Conservation (phyloP, 2,113 vertebrate species). For the Xiphorhynchus elegans region DNA sequence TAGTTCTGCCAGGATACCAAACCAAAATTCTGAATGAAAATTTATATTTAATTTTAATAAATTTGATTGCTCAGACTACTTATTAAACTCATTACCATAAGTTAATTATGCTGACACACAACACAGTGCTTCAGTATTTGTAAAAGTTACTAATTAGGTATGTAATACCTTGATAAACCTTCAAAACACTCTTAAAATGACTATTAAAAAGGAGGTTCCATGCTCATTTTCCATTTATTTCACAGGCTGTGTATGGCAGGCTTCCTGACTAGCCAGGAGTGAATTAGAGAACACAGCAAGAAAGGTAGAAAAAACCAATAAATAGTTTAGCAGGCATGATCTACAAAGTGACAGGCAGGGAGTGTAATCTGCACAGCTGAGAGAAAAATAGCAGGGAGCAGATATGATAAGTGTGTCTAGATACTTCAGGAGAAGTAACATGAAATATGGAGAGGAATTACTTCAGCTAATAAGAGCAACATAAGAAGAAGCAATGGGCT, state of each 20-base stretch:
- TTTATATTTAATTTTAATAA: conserved; percentile 24
- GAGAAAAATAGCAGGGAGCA: background rate
- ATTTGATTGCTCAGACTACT: conserved; percentile 11
- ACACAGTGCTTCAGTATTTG: background rate
- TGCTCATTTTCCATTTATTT: background rate
- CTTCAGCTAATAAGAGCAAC: background rate
- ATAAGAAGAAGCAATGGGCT: background rate
- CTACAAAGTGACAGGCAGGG: background rate
- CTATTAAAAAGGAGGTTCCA: background rate
- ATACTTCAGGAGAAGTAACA: background rate
- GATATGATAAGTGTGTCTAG: background rate
- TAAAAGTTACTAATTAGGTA: conserved; percentile 20
- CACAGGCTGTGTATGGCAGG: background rate
- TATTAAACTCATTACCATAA: conserved; percentile 26
- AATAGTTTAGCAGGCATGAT: background rate
- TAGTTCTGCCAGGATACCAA: background rate
- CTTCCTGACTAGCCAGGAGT: background rate
- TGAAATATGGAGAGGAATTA: background rate
- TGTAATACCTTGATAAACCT: background rate
- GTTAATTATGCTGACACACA: conserved; percentile 25
- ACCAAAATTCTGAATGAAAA: background rate
- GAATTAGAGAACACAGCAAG: background rate
- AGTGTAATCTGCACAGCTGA: background rate
- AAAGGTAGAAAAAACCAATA: background rate
- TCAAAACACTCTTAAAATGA: background rate